Conservation (phyloP, 1,140 invertebrate genomes). For the Drosophila repleta region DNA sequence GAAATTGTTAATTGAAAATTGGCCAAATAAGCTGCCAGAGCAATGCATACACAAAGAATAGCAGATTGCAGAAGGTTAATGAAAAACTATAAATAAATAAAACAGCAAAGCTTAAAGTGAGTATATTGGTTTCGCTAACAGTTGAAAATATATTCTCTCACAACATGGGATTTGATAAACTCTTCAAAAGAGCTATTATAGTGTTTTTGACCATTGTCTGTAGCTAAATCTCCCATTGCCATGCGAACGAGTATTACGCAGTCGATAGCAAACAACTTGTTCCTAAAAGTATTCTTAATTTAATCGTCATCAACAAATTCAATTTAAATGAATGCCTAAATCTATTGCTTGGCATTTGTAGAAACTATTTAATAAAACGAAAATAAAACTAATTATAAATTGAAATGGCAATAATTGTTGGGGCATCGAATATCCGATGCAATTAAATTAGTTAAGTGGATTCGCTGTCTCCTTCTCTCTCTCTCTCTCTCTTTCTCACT, state of each 20-base stretch:
- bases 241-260: background rate
- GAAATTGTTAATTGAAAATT: no score
- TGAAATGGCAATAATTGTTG: background rate
- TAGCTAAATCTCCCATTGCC: no score
- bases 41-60: no score
- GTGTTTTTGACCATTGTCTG: no score
- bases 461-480: background rate
- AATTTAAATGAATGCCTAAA: conserved; percentile 1
- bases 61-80: no score
- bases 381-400: conserved; percentile 3
- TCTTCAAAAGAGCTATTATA: no score
- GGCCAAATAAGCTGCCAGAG: no score
- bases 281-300: background rate
- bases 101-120: no score
- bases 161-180: no score
- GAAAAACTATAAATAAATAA: no score
- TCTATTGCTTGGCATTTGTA: background rate
- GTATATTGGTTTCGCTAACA: no score
- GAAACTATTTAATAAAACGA: background rate
- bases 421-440: conserved; percentile 13
- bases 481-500: background rate
- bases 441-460: background rate
- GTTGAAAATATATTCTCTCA: no score
- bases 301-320: background rate
- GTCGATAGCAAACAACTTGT: background rate